Conservation (phyloP, 1,140 invertebrate genomes). For the Chironomus tepperi region DNA sequence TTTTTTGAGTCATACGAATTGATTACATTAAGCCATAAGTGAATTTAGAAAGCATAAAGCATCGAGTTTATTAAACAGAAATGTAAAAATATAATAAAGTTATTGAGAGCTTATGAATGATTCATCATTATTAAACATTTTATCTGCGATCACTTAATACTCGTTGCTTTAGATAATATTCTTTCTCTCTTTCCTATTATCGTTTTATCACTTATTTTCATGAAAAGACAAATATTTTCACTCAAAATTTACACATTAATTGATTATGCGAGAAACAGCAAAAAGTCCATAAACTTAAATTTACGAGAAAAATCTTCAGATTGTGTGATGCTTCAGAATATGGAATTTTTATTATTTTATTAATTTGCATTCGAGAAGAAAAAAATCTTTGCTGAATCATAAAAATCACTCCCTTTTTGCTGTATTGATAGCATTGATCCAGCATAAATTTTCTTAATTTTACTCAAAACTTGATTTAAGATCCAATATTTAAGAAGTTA, state of each 20-base stretch:
- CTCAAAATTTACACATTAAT: neutral
- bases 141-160: neutral
- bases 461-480: neutral
- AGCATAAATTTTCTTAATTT: neutral
- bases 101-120: conserved; percentile 13
- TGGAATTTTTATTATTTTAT: neutral
- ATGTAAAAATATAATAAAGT: neutral
- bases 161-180: neutral
- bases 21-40: neutral
- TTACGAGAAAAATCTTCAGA: neutral
- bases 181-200: too few species aligned
- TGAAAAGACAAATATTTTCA: neutral
- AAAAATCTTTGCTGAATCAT: neutral
- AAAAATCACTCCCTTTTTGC: conserved; percentile 7
- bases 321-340: neutral
- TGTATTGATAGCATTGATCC: neutral
- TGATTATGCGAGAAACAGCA: too few species aligned
- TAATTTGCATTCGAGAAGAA: neutral
- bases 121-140: neutral
- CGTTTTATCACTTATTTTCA: too few species aligned
- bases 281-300: neutral
- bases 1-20: neutral
- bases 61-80: neutral
- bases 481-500: neutral
- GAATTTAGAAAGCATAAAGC: conserved; percentile 13